These are phyloP conservation scores for Choloepus didactylus DNA, from an alignment of 2,797 vertebrate genomes.

Conservation along the genomic window DNA sequence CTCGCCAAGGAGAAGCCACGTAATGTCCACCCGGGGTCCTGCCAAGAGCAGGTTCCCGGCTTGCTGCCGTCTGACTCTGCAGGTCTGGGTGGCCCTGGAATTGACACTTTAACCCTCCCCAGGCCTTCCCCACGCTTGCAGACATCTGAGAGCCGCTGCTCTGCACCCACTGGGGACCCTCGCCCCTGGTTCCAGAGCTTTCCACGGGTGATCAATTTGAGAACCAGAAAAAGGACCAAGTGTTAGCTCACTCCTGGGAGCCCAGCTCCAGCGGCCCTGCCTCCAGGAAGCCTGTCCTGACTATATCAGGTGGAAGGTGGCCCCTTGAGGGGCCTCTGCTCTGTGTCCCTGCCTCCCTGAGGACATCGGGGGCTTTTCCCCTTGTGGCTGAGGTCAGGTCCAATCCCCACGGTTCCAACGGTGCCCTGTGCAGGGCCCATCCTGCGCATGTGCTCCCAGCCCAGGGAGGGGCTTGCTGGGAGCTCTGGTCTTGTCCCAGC, in stretches of 20 bases:
- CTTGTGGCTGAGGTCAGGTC: neutral
- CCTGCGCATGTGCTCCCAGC: neutral
- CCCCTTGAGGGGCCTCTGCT: neutral
- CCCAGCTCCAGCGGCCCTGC: too few species aligned
- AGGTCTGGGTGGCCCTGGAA: neutral
- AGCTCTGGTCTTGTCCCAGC: too few species aligned
- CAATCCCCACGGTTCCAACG: neutral
- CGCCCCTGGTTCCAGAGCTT: neutral
- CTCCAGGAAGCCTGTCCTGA: neutral
- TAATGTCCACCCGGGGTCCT: neutral
- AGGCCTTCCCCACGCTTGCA: neutral
- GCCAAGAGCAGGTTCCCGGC: rapidly evolving
- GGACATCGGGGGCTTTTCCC: neutral
- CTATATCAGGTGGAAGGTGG: neutral
- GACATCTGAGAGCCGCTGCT: too few species aligned
- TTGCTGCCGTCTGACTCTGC: rapidly evolving
- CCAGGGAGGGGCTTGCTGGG: neutral
- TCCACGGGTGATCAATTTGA: too few species aligned
- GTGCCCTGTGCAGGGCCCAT: too few species aligned
- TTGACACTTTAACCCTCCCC: rapidly evolving
- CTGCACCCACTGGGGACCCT: neutral
- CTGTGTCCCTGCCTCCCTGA: rapidly evolving
- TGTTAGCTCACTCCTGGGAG: too few species aligned
- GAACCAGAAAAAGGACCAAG: too few species aligned
- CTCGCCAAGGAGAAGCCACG: neutral